Evolutionary conservation across 2,888 invertebrate genomes (phyloP).

Genomic region (Trimorus sp.): DNA sequence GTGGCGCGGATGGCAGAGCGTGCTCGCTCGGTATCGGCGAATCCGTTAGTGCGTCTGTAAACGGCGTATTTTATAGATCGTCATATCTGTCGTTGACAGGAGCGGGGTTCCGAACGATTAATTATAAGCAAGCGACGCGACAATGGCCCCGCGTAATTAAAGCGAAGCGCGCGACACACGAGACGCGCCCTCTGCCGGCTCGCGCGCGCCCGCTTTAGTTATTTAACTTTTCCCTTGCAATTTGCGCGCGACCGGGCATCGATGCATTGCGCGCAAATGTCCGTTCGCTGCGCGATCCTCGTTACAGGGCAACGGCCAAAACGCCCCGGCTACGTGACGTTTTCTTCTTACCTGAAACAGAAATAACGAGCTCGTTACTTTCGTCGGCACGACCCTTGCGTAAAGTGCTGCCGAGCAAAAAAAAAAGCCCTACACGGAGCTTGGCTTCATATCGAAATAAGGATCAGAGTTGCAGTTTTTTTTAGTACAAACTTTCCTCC

Average conservation of each 20-base stretch:
- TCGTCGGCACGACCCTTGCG: constrained; percentile 66
- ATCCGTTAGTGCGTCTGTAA: constrained; percentile 75
- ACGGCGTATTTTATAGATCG: constrained; percentile 79
- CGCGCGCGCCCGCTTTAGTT: constrained; percentile 25
- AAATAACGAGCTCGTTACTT: constrained; percentile 72
- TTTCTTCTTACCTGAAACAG: constrained; percentile 74
- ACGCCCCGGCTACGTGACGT: constrained; percentile 57
- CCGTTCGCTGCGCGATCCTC: constrained; percentile 56
- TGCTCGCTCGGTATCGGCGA: constrained; percentile 67
- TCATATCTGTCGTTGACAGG: constrained; percentile 79
- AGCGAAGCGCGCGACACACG: constrained; percentile 66
- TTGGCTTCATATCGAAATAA: constrained; percentile 62
- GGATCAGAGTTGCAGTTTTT: constrained; percentile 63
- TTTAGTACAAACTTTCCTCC: constrained; percentile 62
- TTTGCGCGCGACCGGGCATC: constrained; percentile 52
- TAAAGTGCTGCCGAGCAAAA: constrained; percentile 60
- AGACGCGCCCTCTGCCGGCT: constrained; percentile 34
- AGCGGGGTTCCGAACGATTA: constrained; percentile 76
- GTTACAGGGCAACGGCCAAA: constrained; percentile 60
- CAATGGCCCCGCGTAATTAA: constrained; percentile 77
- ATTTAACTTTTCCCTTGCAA: constrained; percentile 54
- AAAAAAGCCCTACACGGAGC: constrained; percentile 55
- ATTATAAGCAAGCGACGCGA: constrained; percentile 79
- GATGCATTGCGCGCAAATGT: constrained; percentile 56
- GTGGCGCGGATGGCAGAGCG: constrained; percentile 50